These are phyloP conservation scores for Furnarius figulus DNA, from an alignment of 2,113 vertebrate species.

Conservation along the genomic window DNA sequence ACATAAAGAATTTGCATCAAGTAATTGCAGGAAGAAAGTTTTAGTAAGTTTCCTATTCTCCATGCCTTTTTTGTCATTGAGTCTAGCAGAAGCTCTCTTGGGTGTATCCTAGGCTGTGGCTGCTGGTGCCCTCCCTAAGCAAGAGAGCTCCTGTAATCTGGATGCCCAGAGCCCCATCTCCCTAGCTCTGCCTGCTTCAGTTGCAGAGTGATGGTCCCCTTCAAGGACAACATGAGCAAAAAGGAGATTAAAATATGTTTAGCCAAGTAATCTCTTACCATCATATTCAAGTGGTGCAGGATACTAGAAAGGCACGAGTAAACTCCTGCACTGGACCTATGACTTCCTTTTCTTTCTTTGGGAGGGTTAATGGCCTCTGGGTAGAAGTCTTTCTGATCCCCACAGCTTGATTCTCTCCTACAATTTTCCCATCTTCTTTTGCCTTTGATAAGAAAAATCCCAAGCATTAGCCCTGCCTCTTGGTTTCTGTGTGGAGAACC, in stretches of 20 bases:
- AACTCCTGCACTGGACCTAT: accelerated
- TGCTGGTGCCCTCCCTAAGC: not conserved
- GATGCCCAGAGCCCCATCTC: not conserved
- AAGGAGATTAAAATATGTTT: not conserved
- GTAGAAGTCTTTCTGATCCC: not conserved
- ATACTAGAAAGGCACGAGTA: not conserved
- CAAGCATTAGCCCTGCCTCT: not conserved
- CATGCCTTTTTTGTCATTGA: not conserved
- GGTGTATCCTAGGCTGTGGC: not conserved
- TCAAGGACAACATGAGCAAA: not conserved
- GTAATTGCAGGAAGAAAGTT: conserved; percentile 35
- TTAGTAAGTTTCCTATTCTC: not conserved
- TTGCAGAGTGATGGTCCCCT: not conserved
- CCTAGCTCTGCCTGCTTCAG: not conserved
- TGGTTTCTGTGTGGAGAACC: conserved; percentile 3
- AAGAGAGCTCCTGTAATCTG: not conserved
- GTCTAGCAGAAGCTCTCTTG: not conserved
- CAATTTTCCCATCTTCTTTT: not conserved
- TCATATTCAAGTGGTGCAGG: not conserved
- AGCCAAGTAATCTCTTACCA: not conserved
- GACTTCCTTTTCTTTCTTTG: not conserved
- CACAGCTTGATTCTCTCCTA: not conserved
- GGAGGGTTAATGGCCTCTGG: not conserved
- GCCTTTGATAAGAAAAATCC: not conserved
- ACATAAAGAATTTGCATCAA: conserved; percentile 33